These are phyloP conservation scores for Eristalis arbustorum DNA, from an alignment of 2,888 invertebrate species.

Conservation along the genomic window DNA sequence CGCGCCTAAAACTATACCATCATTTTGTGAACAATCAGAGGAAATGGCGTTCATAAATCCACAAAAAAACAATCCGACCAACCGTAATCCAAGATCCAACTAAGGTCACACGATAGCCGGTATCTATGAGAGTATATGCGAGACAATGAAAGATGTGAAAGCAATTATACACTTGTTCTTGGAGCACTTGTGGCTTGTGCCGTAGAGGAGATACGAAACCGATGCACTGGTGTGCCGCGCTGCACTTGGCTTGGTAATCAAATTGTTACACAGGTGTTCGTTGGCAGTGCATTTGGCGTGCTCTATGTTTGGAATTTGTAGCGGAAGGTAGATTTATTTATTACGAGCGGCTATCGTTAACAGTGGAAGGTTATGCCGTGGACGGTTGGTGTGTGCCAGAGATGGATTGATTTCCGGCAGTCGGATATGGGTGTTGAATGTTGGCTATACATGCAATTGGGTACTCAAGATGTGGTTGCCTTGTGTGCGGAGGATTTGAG, in stretches of 20 bases:
- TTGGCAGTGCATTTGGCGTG: background rate
- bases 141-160: background rate
- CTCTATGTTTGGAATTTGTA: constrained; percentile 3
- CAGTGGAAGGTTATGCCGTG: background rate
- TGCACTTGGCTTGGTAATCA: background rate
- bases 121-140: background rate
- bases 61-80: no score
- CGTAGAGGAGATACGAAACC: background rate
- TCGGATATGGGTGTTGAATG: background rate
- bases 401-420: background rate
- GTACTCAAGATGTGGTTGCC: background rate
- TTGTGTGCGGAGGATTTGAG: background rate
- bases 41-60: background rate
- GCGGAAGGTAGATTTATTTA: background rate
- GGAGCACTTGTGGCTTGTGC: background rate
- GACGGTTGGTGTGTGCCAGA: background rate
- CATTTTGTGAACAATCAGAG: background rate
- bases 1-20: background rate
- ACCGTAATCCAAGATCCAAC: background rate
- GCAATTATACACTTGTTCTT: constrained; percentile 22
- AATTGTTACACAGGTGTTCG: constrained; percentile 24
- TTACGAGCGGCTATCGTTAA: background rate
- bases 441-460: background rate
- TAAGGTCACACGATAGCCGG: background rate
- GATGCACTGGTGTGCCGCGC: background rate